Base-by-base conservation (phyloP, 2,888 invertebrate genomes). In the Protodeltote pygarga region DNA sequence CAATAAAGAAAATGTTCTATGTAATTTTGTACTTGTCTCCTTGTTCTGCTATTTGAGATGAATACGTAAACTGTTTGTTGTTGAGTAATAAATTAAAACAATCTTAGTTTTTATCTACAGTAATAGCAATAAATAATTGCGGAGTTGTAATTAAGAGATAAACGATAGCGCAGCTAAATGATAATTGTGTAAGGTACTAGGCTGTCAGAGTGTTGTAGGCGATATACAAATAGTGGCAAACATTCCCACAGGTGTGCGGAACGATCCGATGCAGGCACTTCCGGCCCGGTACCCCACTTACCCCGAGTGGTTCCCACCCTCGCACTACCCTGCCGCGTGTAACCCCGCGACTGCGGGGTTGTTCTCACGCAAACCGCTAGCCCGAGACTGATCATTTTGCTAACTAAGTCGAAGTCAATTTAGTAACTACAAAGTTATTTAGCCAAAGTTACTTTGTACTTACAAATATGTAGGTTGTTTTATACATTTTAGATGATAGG, bases 221-320 rank as follows among this genome's bases (percentile, higher is more conserved):
- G 67, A 76, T 83, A 83, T 83, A 83, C 75, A 82, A 87, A 87
- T 84, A 77, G 80, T 74, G 65, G 69, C 65, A 66, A 64, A 79
- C 81, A 85, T 89, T 90, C 88, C 82, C 90, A 90, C 89, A 91
- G 91, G 89, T 89, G 89, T 72, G 75, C 72, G 68, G 82, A 82
- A 79, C 83, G 89, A 82, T 84, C 85, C 83, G 80, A 81, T 80
- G 81, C 85, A 84, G 76, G 74, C 79, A 79, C 81, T 90, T 90
- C 90, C 91, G 89, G 89, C 81, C 80, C 69, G 76, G 79, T 83
- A 79, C 86, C 88, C 89, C 83, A 84, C 81, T 83, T 77, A 77
- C 81, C 79, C 73, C 66, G 71, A 62, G 74, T 47, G 59, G 39
- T 72, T 71, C 75, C 73, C 75, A 71, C 70, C 67, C 73, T 66